Conservation (phyloP, 2,888 invertebrate genomes). For the Sympetrum striolatum region DNA sequence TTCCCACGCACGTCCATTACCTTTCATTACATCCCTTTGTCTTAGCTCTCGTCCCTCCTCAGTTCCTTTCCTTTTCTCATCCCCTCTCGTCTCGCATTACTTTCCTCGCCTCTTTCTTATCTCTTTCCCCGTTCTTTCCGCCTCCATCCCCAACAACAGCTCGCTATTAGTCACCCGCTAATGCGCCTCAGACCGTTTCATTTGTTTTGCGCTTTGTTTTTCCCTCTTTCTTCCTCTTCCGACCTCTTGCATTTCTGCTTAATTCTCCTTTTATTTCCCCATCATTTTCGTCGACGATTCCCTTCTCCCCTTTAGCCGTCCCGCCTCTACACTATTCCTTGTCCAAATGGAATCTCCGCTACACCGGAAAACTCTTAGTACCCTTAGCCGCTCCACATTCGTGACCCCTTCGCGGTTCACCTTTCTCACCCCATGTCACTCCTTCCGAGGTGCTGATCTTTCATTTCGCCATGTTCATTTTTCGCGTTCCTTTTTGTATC, state of each 20-base stretch:
- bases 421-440: neutral
- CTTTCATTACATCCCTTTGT: neutral
- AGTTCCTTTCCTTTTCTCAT: neutral
- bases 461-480: neutral
- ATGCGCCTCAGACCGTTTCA: neutral
- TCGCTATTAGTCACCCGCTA: conserved; percentile 29
- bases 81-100: neutral
- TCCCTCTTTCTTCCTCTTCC: neutral
- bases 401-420: neutral
- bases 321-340: neutral
- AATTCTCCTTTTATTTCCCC: neutral
- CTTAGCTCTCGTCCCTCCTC: neutral
- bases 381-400: neutral
- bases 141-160: neutral
- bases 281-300: neutral
- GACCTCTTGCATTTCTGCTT: neutral
- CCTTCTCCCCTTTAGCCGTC: neutral
- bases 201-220: neutral
- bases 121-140: neutral
- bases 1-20: neutral
- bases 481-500: neutral
- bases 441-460: neutral
- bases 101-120: neutral
- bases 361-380: conserved; percentile 3
- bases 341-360: conserved; percentile 5